These are phyloP conservation scores for Sussaba pulchella DNA, from an alignment of 2,888 invertebrate genomes.

Conservation along the genomic window DNA sequence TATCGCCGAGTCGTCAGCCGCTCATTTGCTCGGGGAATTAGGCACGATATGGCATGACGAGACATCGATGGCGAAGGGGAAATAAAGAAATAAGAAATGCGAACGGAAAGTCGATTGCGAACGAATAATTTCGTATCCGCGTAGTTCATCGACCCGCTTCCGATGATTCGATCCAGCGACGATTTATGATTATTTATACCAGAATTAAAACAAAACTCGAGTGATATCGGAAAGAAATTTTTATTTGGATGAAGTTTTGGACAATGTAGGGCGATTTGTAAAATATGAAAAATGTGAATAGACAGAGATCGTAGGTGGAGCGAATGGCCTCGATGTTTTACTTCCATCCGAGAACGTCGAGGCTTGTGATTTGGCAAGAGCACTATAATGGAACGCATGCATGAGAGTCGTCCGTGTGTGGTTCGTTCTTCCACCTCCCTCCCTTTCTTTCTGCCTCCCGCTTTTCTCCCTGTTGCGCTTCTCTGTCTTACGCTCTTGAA, in stretches of 20 bases:
- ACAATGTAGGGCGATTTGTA: too few species aligned
- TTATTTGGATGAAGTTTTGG: conserved; percentile 10
- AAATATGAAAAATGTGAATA: conserved; percentile 52
- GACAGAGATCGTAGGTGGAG: conserved; percentile 70
- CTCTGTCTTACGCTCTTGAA: conserved; percentile 40
- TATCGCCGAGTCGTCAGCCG: conserved; percentile 52
- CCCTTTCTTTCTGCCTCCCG: neutral
- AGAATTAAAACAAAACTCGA: too few species aligned
- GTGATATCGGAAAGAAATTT: neutral
- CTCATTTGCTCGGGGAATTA: conserved; percentile 56
- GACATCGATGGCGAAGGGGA: conserved; percentile 40
- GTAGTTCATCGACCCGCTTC: too few species aligned
- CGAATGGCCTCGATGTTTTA: conserved; percentile 75
- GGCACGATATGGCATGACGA: conserved; percentile 18
- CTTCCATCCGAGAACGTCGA: conserved; percentile 67
- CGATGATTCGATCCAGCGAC: too few species aligned
- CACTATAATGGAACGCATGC: conserved; percentile 66
- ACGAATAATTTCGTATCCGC: conserved; percentile 5
- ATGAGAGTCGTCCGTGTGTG: conserved; percentile 59
- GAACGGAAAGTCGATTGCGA: neutral
- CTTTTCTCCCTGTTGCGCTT: neutral
- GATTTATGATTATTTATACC: too few species aligned
- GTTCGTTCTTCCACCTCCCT: conserved; percentile 8
- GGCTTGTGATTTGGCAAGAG: conserved; percentile 73
- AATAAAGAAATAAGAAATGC: neutral